Conservation (phyloP, 2,888 invertebrate genomes). For the Heliconius ethilla region DNA sequence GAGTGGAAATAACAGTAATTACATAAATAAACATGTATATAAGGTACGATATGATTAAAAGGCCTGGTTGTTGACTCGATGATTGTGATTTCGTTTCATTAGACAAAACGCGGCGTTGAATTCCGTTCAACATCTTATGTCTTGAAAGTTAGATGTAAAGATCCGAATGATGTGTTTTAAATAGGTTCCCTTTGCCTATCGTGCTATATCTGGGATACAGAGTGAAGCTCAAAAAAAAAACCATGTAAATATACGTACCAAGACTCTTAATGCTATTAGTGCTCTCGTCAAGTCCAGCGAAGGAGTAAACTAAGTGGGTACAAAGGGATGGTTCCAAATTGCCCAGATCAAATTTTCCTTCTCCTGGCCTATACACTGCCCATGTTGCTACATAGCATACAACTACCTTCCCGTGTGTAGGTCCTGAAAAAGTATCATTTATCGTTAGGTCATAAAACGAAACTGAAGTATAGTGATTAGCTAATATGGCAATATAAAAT, state of each 20-base stretch:
- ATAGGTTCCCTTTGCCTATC: too few species aligned
- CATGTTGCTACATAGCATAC: conserved; percentile 91
- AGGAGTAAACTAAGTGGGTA: conserved; percentile 91
- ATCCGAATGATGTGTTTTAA: too few species aligned
- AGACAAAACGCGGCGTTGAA: too few species aligned
- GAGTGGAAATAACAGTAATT: too few species aligned
- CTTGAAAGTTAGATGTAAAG: too few species aligned
- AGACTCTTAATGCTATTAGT: conserved; percentile 86
- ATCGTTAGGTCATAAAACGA: not conserved
- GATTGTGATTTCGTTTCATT: too few species aligned
- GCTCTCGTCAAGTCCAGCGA: conserved; percentile 87
- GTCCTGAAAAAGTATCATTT: conserved; percentile 72
- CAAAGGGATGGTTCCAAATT: conserved; percentile 88
- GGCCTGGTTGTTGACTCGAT: too few species aligned
- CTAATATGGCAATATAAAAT: too few species aligned
- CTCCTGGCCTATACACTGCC: conserved; percentile 87
- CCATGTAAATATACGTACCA: conserved; percentile 70
- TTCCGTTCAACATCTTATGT: too few species aligned
- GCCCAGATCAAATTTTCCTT: conserved; percentile 85
- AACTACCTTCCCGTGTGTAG: conserved; percentile 87
- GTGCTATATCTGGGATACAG: too few species aligned
- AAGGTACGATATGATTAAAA: too few species aligned
- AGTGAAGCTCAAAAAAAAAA: not conserved
- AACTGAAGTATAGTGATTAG: not conserved
- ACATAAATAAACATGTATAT: too few species aligned